Conservation (phyloP, 2,888 invertebrate species). For the Epinotia brunnichana region DNA sequence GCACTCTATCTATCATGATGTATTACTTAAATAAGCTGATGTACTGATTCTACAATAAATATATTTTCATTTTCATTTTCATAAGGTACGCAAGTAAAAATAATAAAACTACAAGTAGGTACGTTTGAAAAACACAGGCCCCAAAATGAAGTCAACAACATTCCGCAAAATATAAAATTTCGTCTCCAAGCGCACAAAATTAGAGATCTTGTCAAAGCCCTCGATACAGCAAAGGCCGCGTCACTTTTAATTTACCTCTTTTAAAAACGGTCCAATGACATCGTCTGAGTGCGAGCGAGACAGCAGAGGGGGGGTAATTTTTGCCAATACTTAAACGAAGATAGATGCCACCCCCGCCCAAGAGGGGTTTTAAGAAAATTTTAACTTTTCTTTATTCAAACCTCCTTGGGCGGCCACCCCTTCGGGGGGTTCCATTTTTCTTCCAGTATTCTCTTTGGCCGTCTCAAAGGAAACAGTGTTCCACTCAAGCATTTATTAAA, state of each 20-base stretch:
- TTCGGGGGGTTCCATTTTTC: slow-evolving; percentile 68
- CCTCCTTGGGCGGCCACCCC: slow-evolving; percentile 52
- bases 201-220: slow-evolving; percentile 16
- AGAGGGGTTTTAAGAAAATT: slow-evolving; percentile 79
- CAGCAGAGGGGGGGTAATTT: slow-evolving; percentile 68
- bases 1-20: too few relatives aligned
- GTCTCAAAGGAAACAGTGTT: slow-evolving; percentile 76
- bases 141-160: neutral
- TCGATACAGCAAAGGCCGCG: slow-evolving; percentile 41
- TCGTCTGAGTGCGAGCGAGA: slow-evolving; percentile 64
- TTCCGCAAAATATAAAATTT: slow-evolving; percentile 1
- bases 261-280: slow-evolving; percentile 75
- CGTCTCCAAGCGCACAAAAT: neutral
- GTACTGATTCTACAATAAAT: too few relatives aligned
- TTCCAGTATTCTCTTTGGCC: slow-evolving; percentile 79
- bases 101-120: too few relatives aligned
- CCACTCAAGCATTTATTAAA: slow-evolving; percentile 81
- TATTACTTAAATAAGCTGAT: too few relatives aligned
- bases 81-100: too few relatives aligned
- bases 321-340: slow-evolving; percentile 83
- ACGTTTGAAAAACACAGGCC: neutral
- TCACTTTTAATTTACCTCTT: slow-evolving; percentile 55
- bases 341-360: slow-evolving; percentile 69
- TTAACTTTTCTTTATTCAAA: slow-evolving; percentile 83
- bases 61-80: too few relatives aligned